These are phyloP conservation scores for Danaus plexippus DNA, from an alignment of 1,140 invertebrate genomes.

Conservation along the genomic window DNA sequence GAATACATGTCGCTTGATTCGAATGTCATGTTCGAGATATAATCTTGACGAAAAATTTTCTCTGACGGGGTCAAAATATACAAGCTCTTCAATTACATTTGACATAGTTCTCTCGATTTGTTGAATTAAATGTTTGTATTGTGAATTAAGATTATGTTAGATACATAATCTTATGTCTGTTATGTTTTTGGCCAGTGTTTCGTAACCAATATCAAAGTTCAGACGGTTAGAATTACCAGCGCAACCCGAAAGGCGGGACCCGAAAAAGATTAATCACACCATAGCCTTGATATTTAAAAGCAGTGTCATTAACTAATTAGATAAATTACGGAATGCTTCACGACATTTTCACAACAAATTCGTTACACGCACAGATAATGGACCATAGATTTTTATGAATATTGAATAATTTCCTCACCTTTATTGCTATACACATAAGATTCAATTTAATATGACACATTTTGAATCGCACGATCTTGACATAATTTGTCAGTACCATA, in stretches of 20 bases:
- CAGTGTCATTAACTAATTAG: too few species aligned
- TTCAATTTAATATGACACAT: constrained; percentile 11
- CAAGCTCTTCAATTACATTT: constrained; percentile 60
- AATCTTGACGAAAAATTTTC: constrained; percentile 63
- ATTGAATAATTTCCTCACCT: too few species aligned
- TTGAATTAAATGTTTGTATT: constrained; percentile 27
- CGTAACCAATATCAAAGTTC: too few species aligned
- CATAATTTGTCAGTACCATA: constrained; percentile 4
- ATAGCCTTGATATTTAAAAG: neutral
- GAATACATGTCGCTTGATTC: constrained; percentile 65
- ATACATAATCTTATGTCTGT: too few species aligned
- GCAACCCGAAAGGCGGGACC: too few species aligned
- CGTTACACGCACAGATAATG: too few species aligned
- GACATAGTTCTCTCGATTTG: constrained; percentile 43
- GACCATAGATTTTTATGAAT: too few species aligned
- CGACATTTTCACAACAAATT: too few species aligned
- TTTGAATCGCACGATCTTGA: constrained; percentile 3
- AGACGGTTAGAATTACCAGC: too few species aligned
- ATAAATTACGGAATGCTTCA: too few species aligned
- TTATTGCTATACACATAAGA: neutral
- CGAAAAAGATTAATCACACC: too few species aligned
- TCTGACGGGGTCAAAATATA: constrained; percentile 60
- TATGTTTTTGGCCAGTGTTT: too few species aligned
- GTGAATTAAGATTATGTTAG: constrained; percentile 40
- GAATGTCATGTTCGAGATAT: constrained; percentile 62